Evolutionary conservation across 2,113 vertebrate genomes (phyloP).

Genomic region (Dendropsophus ebraccatus): DNA sequence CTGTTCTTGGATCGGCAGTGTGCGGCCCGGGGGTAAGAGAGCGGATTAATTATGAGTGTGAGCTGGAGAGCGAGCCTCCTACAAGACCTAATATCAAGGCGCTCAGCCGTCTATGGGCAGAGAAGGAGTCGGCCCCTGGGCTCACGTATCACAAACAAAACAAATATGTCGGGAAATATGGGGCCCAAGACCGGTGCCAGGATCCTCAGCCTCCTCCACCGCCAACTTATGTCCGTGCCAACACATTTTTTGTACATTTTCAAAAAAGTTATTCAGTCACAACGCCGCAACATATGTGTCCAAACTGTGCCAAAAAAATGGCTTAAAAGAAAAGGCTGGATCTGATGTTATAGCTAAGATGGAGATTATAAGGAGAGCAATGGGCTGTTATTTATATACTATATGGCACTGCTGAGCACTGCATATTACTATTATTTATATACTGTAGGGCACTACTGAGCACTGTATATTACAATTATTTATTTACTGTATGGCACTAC

Average conservation of each 20-base stretch:
- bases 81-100: background rate
- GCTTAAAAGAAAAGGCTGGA: background rate
- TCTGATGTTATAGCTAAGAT: too few relatives aligned
- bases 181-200: too few relatives aligned
- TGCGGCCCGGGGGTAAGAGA: background rate
- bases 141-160: background rate
- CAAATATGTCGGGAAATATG: background rate
- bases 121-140: background rate
- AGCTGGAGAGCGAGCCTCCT: background rate
- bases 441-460: too few relatives aligned
- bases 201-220: background rate
- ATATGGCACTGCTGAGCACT: too few relatives aligned
- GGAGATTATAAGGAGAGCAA: too few relatives aligned
- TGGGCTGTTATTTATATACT: too few relatives aligned
- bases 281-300: background rate
- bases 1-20: background rate
- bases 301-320: background rate
- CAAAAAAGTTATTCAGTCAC: background rate
- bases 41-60: background rate
- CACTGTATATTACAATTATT: too few relatives aligned
- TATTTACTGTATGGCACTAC: too few relatives aligned
- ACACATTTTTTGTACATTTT: background rate
- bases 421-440: too few relatives aligned
- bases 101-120: background rate
- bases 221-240: background rate